Percentiles rank a stretch among this genome's conserved stretches.
phyloP scores from a whole-genome alignment of 2,888 invertebrate genomes.

The Sclerodermus sp. region DNA sequence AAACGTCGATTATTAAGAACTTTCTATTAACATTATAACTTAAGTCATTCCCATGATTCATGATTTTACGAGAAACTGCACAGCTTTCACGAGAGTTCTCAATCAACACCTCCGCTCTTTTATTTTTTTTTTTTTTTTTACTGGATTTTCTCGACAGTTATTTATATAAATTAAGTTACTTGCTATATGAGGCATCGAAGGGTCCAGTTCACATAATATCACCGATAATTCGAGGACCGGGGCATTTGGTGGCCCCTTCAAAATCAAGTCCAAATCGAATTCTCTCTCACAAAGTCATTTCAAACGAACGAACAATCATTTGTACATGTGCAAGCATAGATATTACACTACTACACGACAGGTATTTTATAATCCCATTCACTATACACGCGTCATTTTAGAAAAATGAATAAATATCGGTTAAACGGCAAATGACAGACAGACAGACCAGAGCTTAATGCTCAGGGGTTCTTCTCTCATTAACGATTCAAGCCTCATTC shows the following conservation, averaged over 20 bases:
- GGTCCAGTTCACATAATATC: constrained; percentile 22
- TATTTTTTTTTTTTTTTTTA: constrained; percentile 17
- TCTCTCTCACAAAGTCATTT: constrained; percentile 10
- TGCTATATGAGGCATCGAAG: constrained; percentile 26
- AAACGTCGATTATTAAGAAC: constrained; percentile 42
- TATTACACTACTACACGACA: constrained; percentile 26
- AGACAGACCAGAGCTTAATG: no score
- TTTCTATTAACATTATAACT: constrained; percentile 26
- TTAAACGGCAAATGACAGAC: not conserved
- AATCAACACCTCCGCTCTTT: not conserved
- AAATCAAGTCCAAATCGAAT: constrained; percentile 15
- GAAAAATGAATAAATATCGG: constrained; percentile 7
- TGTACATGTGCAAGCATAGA: constrained; percentile 34
- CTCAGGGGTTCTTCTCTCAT: no score
- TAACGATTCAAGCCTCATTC: constrained; percentile 4
- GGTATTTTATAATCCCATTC: constrained; percentile 17
- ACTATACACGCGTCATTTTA: constrained; percentile 15
- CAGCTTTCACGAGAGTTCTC: no score
- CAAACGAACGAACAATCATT: constrained; percentile 23
- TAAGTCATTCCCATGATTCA: not conserved
- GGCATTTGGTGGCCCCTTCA: constrained; percentile 9
- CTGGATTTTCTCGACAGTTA: constrained; percentile 25
- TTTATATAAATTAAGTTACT: constrained; percentile 51
- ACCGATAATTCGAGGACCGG: constrained; percentile 19
- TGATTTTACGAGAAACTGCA: not conserved